Conservation (phyloP, 2,113 vertebrate genomes). For the Danionella cerebrum region DNA sequence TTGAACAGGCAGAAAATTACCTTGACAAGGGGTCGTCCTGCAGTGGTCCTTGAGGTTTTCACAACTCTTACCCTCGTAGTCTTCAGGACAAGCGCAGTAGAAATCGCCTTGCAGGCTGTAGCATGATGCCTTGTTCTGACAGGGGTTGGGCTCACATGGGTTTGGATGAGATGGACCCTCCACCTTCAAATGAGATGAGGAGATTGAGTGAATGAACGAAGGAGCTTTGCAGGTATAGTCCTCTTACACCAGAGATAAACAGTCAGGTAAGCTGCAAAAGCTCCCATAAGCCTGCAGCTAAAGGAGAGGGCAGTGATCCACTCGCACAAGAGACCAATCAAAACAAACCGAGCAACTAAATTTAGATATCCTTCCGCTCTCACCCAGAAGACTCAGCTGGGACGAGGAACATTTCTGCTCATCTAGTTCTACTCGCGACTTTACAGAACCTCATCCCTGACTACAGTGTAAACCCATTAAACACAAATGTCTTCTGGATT, state of each 20-base stretch:
- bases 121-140: conserved; percentile 81
- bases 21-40: conserved; percentile 78
- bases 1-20: conserved; percentile 57
- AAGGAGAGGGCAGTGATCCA: not conserved
- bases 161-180: conserved; percentile 53
- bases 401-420: conserved; percentile 13
- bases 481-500: too few species aligned
- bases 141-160: conserved; percentile 83
- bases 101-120: conserved; percentile 83
- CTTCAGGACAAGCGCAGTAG: conserved; percentile 88
- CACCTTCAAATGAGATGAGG: conserved; percentile 56
- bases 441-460: conserved; percentile 1
- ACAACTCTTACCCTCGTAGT: conserved; percentile 86
- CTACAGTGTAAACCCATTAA: conserved; percentile 16
- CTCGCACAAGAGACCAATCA: conserved; percentile 19
- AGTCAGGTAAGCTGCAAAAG: conserved; percentile 45
- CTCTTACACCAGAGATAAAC: conserved; percentile 44
- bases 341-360: conserved; percentile 22
- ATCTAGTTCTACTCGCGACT: conserved; percentile 8
- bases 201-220: conserved; percentile 9
- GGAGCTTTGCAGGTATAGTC: not conserved
- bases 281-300: conserved; percentile 42
- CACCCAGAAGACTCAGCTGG: conserved; percentile 2
- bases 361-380: conserved; percentile 6
- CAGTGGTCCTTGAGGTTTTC: conserved; percentile 76